Conservation (phyloP, 2,888 invertebrate genomes). For the Leucozona laternaria region DNA sequence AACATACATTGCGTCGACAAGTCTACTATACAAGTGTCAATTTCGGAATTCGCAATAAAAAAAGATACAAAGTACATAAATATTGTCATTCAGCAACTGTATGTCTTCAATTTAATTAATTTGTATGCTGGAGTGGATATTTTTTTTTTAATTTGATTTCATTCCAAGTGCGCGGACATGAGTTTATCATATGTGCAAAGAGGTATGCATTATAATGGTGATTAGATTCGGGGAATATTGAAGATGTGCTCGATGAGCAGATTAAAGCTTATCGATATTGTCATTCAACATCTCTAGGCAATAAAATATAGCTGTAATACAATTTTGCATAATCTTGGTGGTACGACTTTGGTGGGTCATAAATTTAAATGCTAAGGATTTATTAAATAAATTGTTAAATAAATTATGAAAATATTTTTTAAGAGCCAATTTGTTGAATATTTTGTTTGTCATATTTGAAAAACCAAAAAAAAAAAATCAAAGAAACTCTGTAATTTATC, state of each 20-base stretch:
- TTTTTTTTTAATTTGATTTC: not conserved
- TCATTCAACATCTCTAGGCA: not conserved
- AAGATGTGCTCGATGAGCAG: not conserved
- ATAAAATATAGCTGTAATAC: not conserved
- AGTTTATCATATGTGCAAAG: not conserved
- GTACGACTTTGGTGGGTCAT: not conserved
- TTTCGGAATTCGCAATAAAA: not conserved
- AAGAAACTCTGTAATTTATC: no score
- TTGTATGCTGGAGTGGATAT: not conserved
- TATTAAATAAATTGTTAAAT: not conserved
- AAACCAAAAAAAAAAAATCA: no score
- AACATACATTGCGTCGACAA: not conserved
- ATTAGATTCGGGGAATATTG: slow-evolving; percentile 1
- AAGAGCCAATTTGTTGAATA: no score
- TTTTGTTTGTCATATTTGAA: no score
- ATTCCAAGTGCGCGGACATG: not conserved
- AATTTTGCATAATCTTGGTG: not conserved
- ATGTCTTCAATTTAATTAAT: not conserved
- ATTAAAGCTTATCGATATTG: not conserved
- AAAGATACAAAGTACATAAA: no score
- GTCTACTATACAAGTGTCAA: no score
- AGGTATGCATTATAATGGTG: no score
- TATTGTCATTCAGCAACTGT: not conserved
- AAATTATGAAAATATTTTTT: not conserved
- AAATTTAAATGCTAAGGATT: not conserved